Conservation (phyloP, 2,113 vertebrate genomes). For the Brienomyrus brachyistius region DNA sequence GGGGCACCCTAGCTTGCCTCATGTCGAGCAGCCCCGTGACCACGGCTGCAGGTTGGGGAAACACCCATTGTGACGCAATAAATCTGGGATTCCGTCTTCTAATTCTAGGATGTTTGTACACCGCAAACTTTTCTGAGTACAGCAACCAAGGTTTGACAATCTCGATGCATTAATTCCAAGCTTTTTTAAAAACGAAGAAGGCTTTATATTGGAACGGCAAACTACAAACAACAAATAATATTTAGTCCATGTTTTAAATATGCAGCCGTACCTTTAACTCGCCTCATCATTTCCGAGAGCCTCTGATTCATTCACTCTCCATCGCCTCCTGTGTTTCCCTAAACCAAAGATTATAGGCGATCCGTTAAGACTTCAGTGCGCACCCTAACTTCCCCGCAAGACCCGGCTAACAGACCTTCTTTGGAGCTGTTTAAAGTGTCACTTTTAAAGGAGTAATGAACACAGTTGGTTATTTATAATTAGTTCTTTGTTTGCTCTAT, state of each 20-base stretch:
- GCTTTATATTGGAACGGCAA: background rate
- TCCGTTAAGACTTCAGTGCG: background rate
- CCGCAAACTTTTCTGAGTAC: background rate
- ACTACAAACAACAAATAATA: background rate
- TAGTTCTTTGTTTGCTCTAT: background rate
- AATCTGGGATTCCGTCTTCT: conserved; percentile 3
- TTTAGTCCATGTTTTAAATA: background rate
- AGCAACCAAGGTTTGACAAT: background rate
- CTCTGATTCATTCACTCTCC: background rate
- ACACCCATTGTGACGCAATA: conserved; percentile 15
- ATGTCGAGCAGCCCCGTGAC: background rate
- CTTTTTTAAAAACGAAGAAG: background rate
- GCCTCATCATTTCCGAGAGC: background rate
- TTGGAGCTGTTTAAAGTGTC: background rate
- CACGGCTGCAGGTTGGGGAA: conserved; percentile 2
- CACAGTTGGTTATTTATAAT: background rate
- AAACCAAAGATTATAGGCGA: background rate
- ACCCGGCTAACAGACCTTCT: background rate
- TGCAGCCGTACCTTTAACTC: background rate
- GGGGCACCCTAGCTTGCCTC: background rate
- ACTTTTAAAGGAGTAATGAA: background rate
- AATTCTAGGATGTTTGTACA: background rate
- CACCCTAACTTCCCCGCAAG: background rate
- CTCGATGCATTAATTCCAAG: background rate
- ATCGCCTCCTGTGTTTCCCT: background rate